phyloP scores from a whole-genome alignment of 2,888 invertebrate species.

The Leucoptera coffeella region DNA sequence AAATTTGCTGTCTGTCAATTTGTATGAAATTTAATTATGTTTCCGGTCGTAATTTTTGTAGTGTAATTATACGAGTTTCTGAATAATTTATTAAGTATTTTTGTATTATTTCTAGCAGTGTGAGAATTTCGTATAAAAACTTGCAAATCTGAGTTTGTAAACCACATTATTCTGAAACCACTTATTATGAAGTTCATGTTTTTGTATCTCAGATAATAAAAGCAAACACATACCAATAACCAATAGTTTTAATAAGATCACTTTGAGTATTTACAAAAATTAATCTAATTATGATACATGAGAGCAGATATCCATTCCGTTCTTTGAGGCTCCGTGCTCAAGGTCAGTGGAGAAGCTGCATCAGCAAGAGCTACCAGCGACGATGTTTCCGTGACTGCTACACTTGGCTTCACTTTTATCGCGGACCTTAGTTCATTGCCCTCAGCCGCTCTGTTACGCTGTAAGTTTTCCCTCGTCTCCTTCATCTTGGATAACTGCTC shows the following conservation, averaged over 20 bases:
- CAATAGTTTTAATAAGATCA: too few species aligned
- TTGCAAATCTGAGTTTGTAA: too few species aligned
- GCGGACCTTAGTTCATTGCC: conserved; percentile 49
- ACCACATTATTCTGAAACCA: too few species aligned
- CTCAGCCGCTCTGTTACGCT: conserved; percentile 33
- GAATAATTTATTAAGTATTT: too few species aligned
- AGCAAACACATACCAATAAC: background rate
- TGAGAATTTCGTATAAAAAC: too few species aligned
- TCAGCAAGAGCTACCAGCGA: conserved; percentile 35
- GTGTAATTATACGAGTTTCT: too few species aligned
- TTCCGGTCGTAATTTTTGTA: too few species aligned
- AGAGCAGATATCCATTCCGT: conserved; percentile 40
- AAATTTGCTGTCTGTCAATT: too few species aligned
- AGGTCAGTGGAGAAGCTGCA: conserved; percentile 31
- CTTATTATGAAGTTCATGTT: too few species aligned
- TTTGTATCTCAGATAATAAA: background rate
- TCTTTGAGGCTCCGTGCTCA: conserved; percentile 29
- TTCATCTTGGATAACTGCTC: conserved; percentile 77
- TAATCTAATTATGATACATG: conserved; percentile 33
- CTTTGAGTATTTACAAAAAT: conserved; percentile 3
- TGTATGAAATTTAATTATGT: too few species aligned
- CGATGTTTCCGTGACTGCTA: conserved; percentile 41
- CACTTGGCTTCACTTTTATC: conserved; percentile 51
- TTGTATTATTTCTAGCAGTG: too few species aligned
- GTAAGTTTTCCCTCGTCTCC: conserved; percentile 66